phyloP scores from a whole-genome alignment of 2,113 vertebrate species.

The Cygnus buccinator region DNA sequence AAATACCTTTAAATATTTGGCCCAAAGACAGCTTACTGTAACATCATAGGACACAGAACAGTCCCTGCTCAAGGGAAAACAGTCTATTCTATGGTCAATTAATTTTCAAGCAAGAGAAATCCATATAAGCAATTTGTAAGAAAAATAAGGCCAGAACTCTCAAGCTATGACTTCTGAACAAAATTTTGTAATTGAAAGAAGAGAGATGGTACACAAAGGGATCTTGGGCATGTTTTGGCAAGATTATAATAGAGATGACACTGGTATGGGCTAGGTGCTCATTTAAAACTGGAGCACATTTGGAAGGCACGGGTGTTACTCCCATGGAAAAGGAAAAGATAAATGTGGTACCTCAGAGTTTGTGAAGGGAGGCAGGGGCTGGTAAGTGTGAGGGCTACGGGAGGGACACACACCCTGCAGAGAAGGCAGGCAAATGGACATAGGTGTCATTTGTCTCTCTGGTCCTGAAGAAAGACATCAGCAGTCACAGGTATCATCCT shows the following conservation, averaged over 20 bases:
- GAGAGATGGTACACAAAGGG: neutral
- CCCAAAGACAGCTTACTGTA: slow-evolving; percentile 63
- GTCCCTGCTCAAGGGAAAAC: slow-evolving; percentile 44
- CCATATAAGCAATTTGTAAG: neutral
- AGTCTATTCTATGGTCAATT: slow-evolving; percentile 49
- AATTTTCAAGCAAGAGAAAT: slow-evolving; percentile 46
- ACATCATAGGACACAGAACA: slow-evolving; percentile 51
- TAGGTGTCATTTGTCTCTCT: neutral
- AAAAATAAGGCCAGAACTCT: slow-evolving; percentile 36
- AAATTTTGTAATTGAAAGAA: neutral
- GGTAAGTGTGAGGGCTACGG: neutral
- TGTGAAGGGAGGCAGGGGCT: slow-evolving; percentile 7
- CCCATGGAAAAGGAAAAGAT: neutral
- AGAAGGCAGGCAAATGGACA: neutral
- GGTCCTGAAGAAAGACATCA: neutral
- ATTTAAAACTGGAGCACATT: neutral
- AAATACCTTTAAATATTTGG: slow-evolving; percentile 72
- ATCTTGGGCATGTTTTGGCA: neutral
- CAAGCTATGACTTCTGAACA: neutral
- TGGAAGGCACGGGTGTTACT: rapidly evolving
- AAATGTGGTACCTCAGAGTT: neutral
- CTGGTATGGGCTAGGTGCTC: neutral
- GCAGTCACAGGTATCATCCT: rapidly evolving
- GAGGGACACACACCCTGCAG: neutral
- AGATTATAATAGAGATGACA: neutral